These are phyloP conservation scores for Rhimphoctona megacephalus DNA, from an alignment of 2,888 invertebrate genomes.

Conservation along the genomic window DNA sequence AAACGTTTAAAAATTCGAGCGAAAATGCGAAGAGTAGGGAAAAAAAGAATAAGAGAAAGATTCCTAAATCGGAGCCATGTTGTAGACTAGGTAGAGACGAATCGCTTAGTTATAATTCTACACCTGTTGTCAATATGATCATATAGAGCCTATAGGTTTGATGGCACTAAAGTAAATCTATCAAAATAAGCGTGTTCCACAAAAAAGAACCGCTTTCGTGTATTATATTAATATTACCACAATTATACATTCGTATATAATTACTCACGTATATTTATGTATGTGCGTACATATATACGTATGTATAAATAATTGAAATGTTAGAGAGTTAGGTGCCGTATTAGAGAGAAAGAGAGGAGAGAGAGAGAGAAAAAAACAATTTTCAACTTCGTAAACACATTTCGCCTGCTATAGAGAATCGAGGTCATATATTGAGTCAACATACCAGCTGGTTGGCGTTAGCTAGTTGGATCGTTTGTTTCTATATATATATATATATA, in stretches of 20 bases:
- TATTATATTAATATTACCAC: constrained; percentile 71
- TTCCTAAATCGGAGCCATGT: constrained; percentile 67
- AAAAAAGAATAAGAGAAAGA: constrained; percentile 48
- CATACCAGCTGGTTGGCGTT: neutral
- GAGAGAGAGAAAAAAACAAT: neutral
- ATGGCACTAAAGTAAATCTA: constrained; percentile 78
- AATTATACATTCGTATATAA: constrained; percentile 34
- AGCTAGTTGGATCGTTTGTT: constrained; percentile 7
- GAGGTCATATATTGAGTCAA: constrained; percentile 37
- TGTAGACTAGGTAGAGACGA: constrained; percentile 82
- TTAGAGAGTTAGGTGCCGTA: constrained; percentile 62
- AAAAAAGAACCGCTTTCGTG: constrained; percentile 74
- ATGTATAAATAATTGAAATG: constrained; percentile 55
- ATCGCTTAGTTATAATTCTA: constrained; percentile 79
- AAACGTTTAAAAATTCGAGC: neutral
- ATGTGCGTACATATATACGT: neutral
- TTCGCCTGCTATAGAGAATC: constrained; percentile 49
- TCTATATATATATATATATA: too few relatives aligned
- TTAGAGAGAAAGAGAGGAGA: constrained; percentile 7
- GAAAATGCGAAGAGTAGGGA: constrained; percentile 17
- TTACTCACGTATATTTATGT: neutral
- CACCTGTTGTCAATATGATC: constrained; percentile 83
- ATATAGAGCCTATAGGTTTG: constrained; percentile 80
- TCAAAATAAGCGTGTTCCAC: constrained; percentile 77
- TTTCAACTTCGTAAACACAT: constrained; percentile 58